These are phyloP conservation scores for Drosophila koepferae DNA, from an alignment of 2,888 invertebrate genomes.

Conservation along the genomic window DNA sequence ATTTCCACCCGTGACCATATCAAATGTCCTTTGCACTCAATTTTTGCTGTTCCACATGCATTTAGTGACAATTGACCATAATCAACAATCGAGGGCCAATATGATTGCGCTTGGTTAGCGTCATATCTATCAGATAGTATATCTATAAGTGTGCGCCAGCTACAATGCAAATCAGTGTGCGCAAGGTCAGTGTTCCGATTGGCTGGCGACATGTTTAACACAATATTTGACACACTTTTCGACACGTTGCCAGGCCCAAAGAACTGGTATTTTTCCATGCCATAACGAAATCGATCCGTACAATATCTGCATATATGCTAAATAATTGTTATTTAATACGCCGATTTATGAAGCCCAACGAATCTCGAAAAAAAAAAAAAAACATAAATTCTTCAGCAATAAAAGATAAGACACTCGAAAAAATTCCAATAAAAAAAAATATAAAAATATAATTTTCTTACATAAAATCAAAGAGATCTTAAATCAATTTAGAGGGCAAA, in stretches of 20 bases:
- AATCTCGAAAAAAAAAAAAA: background rate
- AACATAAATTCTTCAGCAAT: background rate
- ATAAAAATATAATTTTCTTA: background rate
- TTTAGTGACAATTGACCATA: background rate
- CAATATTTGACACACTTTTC: constrained; percentile 53
- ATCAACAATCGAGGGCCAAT: constrained; percentile 24
- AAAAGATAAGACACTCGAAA: background rate
- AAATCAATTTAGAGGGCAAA: background rate
- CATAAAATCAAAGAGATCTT: background rate
- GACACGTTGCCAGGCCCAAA: constrained; percentile 15
- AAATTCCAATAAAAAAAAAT: background rate
- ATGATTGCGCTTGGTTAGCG: constrained; percentile 17
- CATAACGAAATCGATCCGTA: constrained; percentile 37
- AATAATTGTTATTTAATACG: constrained; percentile 23
- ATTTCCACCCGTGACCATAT: too few relatives aligned
- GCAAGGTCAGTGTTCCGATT: constrained; percentile 70
- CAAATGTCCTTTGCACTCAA: constrained; percentile 50
- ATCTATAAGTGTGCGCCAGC: constrained; percentile 15
- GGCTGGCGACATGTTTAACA: constrained; percentile 32
- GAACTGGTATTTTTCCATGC: constrained; percentile 53
- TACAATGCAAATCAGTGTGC: constrained; percentile 64
- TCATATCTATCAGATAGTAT: constrained; percentile 51
- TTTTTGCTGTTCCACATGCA: background rate
- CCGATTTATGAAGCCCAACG: constrained; percentile 13
- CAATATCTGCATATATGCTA: constrained; percentile 21